These are phyloP conservation scores for Perizoma flavofasciatum DNA, from an alignment of 2,888 invertebrate species.

Conservation along the genomic window DNA sequence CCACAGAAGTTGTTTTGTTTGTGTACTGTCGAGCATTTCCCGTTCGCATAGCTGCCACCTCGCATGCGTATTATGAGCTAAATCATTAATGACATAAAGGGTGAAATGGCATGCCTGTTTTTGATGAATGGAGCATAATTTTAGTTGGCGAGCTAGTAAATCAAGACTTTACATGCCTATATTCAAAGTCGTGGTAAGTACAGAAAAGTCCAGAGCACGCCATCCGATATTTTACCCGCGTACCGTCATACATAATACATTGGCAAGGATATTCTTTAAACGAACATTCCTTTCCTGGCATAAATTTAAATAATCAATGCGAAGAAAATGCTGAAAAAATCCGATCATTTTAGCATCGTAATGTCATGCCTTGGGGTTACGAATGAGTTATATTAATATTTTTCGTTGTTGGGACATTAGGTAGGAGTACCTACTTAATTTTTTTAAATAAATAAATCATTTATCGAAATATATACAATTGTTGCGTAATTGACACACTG, in stretches of 20 bases:
- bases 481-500: no score
- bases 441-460: no score
- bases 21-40: background rate
- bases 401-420: constrained; percentile 6
- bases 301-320: constrained; percentile 43
- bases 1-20: no score
- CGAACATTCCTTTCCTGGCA: constrained; percentile 40
- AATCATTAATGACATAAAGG: constrained; percentile 16
- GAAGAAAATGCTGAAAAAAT: constrained; percentile 34
- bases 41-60: constrained; percentile 3
- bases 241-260: constrained; percentile 58
- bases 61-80: constrained; percentile 16
- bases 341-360: constrained; percentile 21
- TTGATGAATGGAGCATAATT: constrained; percentile 27
- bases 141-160: constrained; percentile 37
- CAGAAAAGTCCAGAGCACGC: constrained; percentile 63
- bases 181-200: constrained; percentile 53
- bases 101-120: constrained; percentile 27
- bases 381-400: constrained; percentile 21
- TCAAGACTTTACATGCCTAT: constrained; percentile 44
- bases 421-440: no score
- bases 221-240: constrained; percentile 66
- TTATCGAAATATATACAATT: no score
- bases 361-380: constrained; percentile 7
- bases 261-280: constrained; percentile 48